Percentiles rank a stretch among this genome's conserved stretches.
These are phyloP conservation scores for Rhodeus uyekii DNA, from an alignment of 2,797 vertebrate genomes.

Conservation along the genomic window DNA sequence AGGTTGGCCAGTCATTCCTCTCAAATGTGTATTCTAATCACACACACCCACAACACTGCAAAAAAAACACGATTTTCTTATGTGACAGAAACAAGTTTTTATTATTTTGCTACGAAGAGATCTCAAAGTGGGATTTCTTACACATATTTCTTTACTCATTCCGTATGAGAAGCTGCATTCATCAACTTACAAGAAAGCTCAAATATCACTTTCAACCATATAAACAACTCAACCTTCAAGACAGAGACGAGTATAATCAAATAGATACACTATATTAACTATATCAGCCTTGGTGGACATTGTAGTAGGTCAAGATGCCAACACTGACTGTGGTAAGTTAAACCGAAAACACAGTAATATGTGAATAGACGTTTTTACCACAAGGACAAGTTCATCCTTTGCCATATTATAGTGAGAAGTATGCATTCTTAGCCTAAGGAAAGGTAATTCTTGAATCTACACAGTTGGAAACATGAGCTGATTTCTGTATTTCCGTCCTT, in stretches of 20 bases:
- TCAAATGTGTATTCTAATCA: background rate
- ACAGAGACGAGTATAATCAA: background rate
- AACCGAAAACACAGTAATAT: background rate
- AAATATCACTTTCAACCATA: background rate
- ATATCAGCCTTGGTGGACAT: background rate
- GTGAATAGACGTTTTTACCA: background rate
- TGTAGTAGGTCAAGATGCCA: background rate
- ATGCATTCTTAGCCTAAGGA: background rate
- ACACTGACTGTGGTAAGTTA: background rate
- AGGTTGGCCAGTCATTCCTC: background rate
- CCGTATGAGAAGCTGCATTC: background rate
- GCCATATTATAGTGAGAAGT: background rate
- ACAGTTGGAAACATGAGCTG: background rate
- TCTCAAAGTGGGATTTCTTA: background rate
- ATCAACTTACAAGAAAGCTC: background rate
- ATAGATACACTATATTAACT: background rate
- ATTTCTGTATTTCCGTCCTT: background rate
- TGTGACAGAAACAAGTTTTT: background rate
- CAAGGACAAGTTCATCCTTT: background rate
- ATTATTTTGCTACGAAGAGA: background rate
- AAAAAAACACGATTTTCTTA: background rate
- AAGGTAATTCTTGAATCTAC: background rate
- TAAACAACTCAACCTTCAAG: background rate
- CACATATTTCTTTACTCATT: background rate
- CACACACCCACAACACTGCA: background rate